Conservation (phyloP, 2,113 vertebrate genomes). For the Corydoras maculifer region DNA sequence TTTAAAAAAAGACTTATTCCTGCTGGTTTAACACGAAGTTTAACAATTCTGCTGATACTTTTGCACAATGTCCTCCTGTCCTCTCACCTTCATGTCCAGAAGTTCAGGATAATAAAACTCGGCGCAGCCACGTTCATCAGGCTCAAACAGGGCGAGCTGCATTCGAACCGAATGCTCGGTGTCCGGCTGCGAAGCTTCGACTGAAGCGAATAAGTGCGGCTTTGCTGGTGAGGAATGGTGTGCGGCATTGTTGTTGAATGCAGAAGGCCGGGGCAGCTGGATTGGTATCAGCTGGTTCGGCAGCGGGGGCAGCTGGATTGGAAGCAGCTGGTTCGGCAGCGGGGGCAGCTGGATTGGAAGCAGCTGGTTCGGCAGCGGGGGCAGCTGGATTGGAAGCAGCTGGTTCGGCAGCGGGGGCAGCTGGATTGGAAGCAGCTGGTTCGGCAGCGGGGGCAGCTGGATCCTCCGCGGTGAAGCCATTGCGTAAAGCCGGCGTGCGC, state of each 20-base stretch:
- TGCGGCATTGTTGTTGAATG: conserved; percentile 23
- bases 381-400: too few relatives aligned
- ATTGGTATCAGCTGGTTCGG: too few relatives aligned
- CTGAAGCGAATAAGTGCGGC: conserved; percentile 25
- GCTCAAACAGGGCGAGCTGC: conserved; percentile 74
- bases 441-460: conserved; percentile 63
- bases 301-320: conserved; percentile 33
- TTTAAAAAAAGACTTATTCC: not conserved
- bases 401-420: too few relatives aligned
- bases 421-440: too few relatives aligned
- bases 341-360: conserved; percentile 69
- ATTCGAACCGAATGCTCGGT: conserved; percentile 61
- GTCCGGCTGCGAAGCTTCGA: not conserved
- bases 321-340: not conserved
- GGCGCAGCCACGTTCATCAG: conserved; percentile 75
- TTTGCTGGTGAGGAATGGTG: not conserved
- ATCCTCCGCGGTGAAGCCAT: conserved; percentile 84
- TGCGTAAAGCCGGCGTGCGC: not conserved
- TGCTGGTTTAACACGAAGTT: not conserved
- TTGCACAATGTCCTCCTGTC: not conserved
- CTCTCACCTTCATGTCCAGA: conserved; percentile 58
- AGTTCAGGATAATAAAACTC: conserved; percentile 87
- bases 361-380: too few relatives aligned
- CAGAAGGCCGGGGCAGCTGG: conserved; percentile 43
- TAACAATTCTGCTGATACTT: not conserved